Evolutionary conservation across 2,888 invertebrate genomes (phyloP).

Genomic region (Tachystola acroxantha): DNA sequence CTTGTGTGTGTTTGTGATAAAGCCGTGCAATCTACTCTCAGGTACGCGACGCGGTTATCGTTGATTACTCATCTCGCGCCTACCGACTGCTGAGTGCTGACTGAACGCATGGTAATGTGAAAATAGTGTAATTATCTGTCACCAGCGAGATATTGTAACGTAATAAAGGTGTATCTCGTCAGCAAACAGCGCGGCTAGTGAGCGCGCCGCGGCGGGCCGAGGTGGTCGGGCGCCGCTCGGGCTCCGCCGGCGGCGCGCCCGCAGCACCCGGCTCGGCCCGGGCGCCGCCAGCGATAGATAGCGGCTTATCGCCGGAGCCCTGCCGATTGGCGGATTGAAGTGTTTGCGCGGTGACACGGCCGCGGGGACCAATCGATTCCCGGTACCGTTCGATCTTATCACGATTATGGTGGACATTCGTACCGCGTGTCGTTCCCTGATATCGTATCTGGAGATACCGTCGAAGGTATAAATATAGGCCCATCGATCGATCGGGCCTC

Average conservation of each 20-base stretch:
- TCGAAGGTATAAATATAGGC: slow-evolving; percentile 76
- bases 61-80: too few species aligned
- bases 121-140: slow-evolving; percentile 48
- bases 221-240: slow-evolving; percentile 37
- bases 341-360: slow-evolving; percentile 68
- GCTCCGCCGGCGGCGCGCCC: slow-evolving; percentile 21
- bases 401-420: slow-evolving; percentile 69
- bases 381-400: slow-evolving; percentile 67
- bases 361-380: slow-evolving; percentile 70
- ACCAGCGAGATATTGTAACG: slow-evolving; percentile 48
- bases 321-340: slow-evolving; percentile 68
- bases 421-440: slow-evolving; percentile 66
- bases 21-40: too few species aligned
- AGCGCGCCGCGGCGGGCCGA: slow-evolving; percentile 44
- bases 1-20: too few species aligned
- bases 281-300: slow-evolving; percentile 29
- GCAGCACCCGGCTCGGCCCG: slow-evolving; percentile 36
- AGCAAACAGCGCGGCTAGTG: slow-evolving; percentile 56
- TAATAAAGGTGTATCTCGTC: slow-evolving; percentile 69
- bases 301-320: slow-evolving; percentile 52
- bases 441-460: slow-evolving; percentile 74
- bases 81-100: too few species aligned
- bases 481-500: slow-evolving; percentile 76
- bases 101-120: too few species aligned
- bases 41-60: too few species aligned